Conservation (phyloP, 2,113 vertebrate genomes). For the Oreocharis arfaki region DNA sequence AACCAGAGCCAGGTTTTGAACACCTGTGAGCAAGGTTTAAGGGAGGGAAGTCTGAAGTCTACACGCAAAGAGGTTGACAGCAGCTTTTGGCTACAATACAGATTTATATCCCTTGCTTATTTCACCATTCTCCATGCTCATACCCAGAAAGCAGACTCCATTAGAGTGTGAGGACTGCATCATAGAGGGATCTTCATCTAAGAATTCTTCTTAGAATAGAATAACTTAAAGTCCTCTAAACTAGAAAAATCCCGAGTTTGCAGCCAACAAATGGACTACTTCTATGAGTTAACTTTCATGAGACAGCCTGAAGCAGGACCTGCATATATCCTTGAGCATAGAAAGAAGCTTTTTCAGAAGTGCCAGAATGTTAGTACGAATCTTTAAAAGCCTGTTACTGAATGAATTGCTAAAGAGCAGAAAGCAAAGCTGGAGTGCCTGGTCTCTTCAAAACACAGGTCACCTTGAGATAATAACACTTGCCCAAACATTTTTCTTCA, state of each 20-base stretch:
- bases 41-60: not conserved
- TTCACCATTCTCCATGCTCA: not conserved
- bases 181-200: not conserved
- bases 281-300: not conserved
- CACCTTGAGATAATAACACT: not conserved
- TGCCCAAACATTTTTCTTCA: not conserved
- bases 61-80: not conserved
- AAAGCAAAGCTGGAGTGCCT: not conserved
- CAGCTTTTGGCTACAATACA: not conserved
- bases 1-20: constrained; percentile 19
- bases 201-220: not conserved
- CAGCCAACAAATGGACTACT: not conserved
- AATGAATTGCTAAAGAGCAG: not conserved
- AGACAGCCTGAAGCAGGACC: not conserved
- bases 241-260: not conserved
- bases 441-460: not conserved
- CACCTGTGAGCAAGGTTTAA: not conserved
- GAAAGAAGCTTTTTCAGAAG: not conserved
- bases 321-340: not conserved
- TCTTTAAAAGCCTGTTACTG: not conserved
- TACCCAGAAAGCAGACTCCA: not conserved
- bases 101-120: not conserved
- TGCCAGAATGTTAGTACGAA: not conserved
- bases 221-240: not conserved
- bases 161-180: not conserved